phyloP scores from a whole-genome alignment of 2,113 vertebrate species.

The Scatophagus argus region DNA sequence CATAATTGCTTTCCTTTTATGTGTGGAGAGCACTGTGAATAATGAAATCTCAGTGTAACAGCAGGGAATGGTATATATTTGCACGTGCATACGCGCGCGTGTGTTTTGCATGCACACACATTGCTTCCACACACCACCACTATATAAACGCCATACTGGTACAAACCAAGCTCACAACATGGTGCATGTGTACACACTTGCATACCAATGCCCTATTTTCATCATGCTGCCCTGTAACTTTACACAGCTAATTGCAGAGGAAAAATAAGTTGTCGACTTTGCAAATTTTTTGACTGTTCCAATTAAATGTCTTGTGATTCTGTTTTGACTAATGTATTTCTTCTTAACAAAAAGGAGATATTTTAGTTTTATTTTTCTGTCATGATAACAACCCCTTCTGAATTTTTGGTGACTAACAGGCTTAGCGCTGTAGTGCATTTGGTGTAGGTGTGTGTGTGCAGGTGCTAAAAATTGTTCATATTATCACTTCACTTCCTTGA shows the following conservation, averaged over 20 bases:
- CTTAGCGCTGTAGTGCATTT: too few species aligned
- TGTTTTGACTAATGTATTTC: too few species aligned
- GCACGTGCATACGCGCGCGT: constrained; percentile 2
- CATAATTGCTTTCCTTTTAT: constrained; percentile 65
- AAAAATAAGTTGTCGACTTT: not conserved
- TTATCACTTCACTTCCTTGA: too few species aligned
- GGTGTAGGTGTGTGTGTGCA: too few species aligned
- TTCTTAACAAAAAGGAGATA: too few species aligned
- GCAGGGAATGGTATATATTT: constrained; percentile 15
- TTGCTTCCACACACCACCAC: constrained; percentile 17
- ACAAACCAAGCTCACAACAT: constrained; percentile 37
- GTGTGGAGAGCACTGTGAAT: constrained; percentile 50
- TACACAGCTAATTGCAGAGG: constrained; percentile 4
- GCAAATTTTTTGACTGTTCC: not conserved
- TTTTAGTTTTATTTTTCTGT: too few species aligned
- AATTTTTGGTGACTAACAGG: too few species aligned
- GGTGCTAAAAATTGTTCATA: too few species aligned
- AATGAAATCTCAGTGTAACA: constrained; percentile 63
- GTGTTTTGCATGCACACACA: constrained; percentile 30
- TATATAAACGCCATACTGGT: constrained; percentile 29
- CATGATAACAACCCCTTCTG: too few species aligned
- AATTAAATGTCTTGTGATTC: not conserved
- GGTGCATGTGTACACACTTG: constrained; percentile 25
- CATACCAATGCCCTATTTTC: constrained; percentile 34
- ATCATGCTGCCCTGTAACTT: constrained; percentile 25